These are phyloP conservation scores for Isichthys henryi DNA, from an alignment of 2,113 vertebrate species.

Conservation along the genomic window DNA sequence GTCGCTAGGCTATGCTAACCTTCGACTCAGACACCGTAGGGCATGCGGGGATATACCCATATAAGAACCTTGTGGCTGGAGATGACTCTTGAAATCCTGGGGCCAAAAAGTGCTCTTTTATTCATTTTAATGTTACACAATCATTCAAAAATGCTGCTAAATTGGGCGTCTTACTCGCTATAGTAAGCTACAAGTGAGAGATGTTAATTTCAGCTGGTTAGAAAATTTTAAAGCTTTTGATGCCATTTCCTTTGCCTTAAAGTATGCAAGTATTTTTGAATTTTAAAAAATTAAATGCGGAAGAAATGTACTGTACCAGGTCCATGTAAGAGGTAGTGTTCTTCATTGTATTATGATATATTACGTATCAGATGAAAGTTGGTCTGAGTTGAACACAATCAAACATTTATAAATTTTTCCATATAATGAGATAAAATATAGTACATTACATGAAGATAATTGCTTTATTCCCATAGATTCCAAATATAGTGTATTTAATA, in stretches of 20 bases:
- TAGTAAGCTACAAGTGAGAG: background rate
- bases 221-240: background rate
- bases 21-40: constrained; percentile 4
- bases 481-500: background rate
- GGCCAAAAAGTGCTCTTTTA: background rate
- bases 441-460: background rate
- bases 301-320: background rate
- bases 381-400: background rate
- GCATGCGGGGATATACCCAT: background rate
- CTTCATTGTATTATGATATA: background rate
- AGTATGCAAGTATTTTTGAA: background rate
- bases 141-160: background rate
- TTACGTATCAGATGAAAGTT: background rate
- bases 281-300: background rate
- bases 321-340: background rate
- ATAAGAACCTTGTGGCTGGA: background rate
- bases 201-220: background rate
- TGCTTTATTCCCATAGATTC: background rate
- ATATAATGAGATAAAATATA: background rate
- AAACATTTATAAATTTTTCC: background rate
- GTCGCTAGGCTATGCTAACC: background rate
- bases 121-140: background rate
- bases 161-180: background rate
- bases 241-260: background rate
- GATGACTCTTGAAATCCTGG: background rate